phyloP scores from a whole-genome alignment of 1,140 invertebrate species.

The Drosophila cardini region DNA sequence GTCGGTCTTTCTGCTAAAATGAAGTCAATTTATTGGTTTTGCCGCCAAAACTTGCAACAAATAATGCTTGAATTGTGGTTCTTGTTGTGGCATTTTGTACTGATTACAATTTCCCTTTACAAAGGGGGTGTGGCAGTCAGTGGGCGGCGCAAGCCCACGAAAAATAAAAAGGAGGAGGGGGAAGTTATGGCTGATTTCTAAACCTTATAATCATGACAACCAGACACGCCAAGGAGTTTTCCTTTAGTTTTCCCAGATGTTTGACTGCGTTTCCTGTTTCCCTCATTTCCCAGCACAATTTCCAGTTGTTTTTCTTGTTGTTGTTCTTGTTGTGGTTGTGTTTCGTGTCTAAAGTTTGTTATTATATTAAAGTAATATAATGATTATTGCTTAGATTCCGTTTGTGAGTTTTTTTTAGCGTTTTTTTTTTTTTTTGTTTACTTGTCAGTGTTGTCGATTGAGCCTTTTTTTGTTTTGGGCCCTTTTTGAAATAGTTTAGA shows the following conservation, averaged over 20 bases:
- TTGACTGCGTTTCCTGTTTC: conserved; percentile 32
- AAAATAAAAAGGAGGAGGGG: neutral
- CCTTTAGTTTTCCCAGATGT: conserved; percentile 24
- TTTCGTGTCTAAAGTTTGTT: conserved; percentile 63
- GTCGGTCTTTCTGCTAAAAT: neutral
- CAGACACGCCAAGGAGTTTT: conserved; percentile 41
- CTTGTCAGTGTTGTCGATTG: too few species aligned
- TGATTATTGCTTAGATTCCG: conserved; percentile 45
- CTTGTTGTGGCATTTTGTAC: conserved; percentile 1
- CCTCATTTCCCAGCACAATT: neutral
- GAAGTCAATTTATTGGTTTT: conserved; percentile 1
- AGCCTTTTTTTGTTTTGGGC: too few species aligned
- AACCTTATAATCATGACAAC: conserved; percentile 50
- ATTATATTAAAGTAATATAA: conserved; percentile 71
- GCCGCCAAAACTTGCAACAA: conserved; percentile 7
- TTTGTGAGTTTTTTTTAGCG: neutral
- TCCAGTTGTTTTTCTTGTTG: conserved; percentile 17
- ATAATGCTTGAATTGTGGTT: conserved; percentile 25
- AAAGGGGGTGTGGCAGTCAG: neutral
- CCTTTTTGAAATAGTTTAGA: too few species aligned
- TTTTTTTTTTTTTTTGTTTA: neutral
- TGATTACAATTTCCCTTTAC: neutral
- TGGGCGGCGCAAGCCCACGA: neutral
- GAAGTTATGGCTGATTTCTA: conserved; percentile 27
- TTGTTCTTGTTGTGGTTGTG: conserved; percentile 33